phyloP scores from a whole-genome alignment of 2,888 invertebrate genomes.

The Sesia bembeciformis region DNA sequence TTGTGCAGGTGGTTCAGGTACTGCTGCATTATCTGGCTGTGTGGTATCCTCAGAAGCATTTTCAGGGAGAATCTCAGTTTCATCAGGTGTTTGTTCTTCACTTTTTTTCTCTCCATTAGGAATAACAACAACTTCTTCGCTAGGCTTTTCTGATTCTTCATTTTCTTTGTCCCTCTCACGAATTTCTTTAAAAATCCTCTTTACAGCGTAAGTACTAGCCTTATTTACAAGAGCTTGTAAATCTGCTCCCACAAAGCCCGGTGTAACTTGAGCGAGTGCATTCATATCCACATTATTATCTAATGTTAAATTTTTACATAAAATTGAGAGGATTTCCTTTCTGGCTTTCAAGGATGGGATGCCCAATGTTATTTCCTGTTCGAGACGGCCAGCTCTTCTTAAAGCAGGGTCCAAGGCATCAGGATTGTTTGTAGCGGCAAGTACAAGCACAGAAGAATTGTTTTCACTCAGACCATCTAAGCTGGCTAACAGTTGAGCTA shows the following conservation, averaged over 20 bases:
- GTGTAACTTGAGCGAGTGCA: constrained; percentile 87
- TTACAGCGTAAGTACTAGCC: constrained; percentile 91
- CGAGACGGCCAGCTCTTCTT: constrained; percentile 93
- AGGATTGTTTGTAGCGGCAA: constrained; percentile 97
- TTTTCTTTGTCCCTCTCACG: constrained; percentile 19
- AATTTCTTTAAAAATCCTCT: constrained; percentile 67
- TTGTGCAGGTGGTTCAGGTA: constrained; percentile 20
- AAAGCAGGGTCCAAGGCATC: constrained; percentile 95
- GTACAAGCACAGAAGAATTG: constrained; percentile 82
- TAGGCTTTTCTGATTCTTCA: constrained; percentile 12
- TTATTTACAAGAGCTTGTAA: constrained; percentile 88
- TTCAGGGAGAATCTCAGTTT: constrained; percentile 18
- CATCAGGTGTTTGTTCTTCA: constrained; percentile 20
- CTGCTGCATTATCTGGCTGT: constrained; percentile 14
- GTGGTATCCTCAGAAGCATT: constrained; percentile 12
- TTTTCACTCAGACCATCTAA: constrained; percentile 82
- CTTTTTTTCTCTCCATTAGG: constrained; percentile 55
- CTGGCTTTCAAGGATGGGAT: constrained; percentile 92
- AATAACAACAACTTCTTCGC: constrained; percentile 30
- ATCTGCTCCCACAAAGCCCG: constrained; percentile 98
- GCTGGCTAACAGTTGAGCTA: constrained; percentile 91
- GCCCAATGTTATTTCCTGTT: constrained; percentile 93
- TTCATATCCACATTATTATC: constrained; percentile 81
- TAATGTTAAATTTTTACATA: constrained; percentile 82
- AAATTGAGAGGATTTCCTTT: constrained; percentile 81